phyloP scores from a whole-genome alignment of 2,113 vertebrate species.

The Amazona vittata region DNA sequence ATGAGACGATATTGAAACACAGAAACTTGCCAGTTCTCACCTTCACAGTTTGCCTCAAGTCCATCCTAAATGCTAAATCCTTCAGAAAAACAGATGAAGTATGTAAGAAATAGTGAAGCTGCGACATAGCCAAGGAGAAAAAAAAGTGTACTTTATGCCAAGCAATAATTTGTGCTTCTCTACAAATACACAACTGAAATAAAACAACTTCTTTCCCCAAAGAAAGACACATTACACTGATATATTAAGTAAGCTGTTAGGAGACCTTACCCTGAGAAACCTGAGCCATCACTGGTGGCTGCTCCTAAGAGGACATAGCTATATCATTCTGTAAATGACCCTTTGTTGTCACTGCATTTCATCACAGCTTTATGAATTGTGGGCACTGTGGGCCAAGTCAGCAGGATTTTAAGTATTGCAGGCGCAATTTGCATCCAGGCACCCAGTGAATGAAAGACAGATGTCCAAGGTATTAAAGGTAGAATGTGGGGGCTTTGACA shows the following conservation, averaged over 20 bases:
- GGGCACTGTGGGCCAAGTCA: neutral
- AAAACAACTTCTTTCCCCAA: neutral
- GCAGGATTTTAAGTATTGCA: neutral
- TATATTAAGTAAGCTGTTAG: constrained; percentile 3
- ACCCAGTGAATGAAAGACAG: neutral
- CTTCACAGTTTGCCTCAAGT: neutral
- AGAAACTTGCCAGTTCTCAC: constrained; percentile 18
- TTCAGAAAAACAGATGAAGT: neutral
- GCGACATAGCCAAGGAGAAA: neutral
- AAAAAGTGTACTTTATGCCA: neutral
- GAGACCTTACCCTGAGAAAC: neutral
- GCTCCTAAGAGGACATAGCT: neutral
- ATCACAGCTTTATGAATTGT: neutral
- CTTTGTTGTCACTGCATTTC: neutral
- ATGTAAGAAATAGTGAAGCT: neutral
- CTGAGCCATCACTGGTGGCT: neutral
- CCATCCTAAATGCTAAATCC: constrained; percentile 21
- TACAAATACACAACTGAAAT: neutral
- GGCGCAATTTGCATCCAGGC: neutral
- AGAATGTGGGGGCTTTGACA: neutral
- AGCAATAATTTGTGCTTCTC: neutral
- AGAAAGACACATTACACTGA: neutral
- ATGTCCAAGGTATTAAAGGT: neutral
- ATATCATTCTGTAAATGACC: neutral
- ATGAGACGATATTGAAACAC: neutral